phyloP scores from a whole-genome alignment of 2,113 vertebrate species.

The Tauraco erythrolophus region DNA sequence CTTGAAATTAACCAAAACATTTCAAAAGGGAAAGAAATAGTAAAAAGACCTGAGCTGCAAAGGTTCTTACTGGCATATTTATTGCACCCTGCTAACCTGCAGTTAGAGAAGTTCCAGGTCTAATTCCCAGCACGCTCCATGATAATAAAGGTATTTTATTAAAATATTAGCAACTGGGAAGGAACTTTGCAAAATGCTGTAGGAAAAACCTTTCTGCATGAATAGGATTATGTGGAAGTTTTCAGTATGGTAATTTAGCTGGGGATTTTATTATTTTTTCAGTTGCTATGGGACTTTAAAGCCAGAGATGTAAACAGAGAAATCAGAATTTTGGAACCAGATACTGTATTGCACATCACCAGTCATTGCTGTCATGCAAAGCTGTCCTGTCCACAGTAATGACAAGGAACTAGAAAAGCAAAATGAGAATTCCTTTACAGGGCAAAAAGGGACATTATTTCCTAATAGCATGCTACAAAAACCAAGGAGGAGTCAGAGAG shows the following conservation, averaged over 20 bases:
- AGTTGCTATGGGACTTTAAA: constrained; percentile 67
- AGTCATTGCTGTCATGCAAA: constrained; percentile 9
- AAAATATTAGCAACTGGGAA: constrained; percentile 62
- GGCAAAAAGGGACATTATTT: constrained; percentile 37
- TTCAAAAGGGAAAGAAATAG: not conserved
- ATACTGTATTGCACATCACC: constrained; percentile 22
- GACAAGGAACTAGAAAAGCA: constrained; percentile 13
- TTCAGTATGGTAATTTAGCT: constrained; percentile 54
- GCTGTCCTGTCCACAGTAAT: not conserved
- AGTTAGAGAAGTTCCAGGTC: not conserved
- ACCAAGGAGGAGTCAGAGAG: accelerated
- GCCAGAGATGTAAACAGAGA: constrained; percentile 51
- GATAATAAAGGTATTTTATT: constrained; percentile 63
- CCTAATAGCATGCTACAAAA: not conserved
- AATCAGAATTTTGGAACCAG: constrained; percentile 57
- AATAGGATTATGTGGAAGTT: constrained; percentile 62
- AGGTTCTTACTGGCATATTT: not conserved
- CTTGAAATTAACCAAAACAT: not conserved
- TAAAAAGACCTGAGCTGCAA: not conserved
- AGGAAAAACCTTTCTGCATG: constrained; percentile 50
- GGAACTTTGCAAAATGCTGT: constrained; percentile 46
- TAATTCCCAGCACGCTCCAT: not conserved
- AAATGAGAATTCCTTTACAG: constrained; percentile 24
- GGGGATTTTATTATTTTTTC: constrained; percentile 5
- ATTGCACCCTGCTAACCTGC: not conserved